phyloP scores from a whole-genome alignment of 2,113 vertebrate species.

The Terrapene triunguis region DNA sequence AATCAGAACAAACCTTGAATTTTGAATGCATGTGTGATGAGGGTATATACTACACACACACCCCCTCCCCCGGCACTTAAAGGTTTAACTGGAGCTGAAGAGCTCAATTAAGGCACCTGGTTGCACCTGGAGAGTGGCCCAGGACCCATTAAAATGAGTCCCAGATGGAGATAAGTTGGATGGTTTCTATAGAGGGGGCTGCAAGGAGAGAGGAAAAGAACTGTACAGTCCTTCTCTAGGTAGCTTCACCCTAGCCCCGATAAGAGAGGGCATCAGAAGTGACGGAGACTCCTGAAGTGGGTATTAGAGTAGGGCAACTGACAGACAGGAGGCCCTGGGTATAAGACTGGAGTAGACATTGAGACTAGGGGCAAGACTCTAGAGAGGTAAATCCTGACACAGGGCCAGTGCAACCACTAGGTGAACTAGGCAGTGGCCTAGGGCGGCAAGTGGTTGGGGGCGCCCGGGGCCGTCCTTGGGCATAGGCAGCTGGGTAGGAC shows the following conservation, averaged over 20 bases:
- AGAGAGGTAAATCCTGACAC: background rate
- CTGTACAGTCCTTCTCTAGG: background rate
- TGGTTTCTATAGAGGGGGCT: background rate
- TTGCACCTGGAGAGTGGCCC: background rate
- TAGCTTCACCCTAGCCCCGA: background rate
- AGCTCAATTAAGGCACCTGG: background rate
- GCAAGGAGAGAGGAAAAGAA: background rate
- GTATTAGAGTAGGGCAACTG: background rate
- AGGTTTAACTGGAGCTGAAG: background rate
- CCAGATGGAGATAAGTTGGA: background rate
- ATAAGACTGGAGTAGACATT: background rate
- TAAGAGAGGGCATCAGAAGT: background rate
- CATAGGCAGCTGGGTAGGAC: too few species aligned
- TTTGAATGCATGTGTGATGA: background rate
- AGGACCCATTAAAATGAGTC: background rate
- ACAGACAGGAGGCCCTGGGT: too few species aligned
- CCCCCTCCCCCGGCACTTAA: background rate
- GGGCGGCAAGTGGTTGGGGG: too few species aligned
- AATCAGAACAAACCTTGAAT: background rate
- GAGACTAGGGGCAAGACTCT: background rate
- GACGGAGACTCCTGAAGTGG: background rate
- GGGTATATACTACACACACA: fast-evolving
- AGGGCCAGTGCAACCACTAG: too few species aligned
- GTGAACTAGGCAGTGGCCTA: too few species aligned
- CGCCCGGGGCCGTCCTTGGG: too few species aligned